Evolutionary conservation across 1,140 invertebrate species (phyloP).

Genomic region (Holotrichia oblita): DNA sequence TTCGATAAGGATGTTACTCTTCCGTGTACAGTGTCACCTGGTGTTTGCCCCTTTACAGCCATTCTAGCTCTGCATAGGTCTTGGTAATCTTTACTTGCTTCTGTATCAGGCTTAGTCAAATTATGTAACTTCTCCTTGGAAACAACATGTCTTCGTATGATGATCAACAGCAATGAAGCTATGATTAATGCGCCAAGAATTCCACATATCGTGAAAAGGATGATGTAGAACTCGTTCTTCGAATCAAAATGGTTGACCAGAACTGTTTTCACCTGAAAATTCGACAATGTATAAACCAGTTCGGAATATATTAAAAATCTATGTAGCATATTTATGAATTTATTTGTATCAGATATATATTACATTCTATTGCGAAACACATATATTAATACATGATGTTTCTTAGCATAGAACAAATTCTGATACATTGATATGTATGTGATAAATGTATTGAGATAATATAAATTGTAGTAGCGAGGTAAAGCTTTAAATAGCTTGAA

Average conservation of each 20-base stretch:
- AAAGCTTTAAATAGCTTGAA: neutral
- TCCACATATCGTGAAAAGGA: constrained; percentile 73
- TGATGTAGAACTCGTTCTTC: constrained; percentile 59
- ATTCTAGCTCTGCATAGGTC: constrained; percentile 95
- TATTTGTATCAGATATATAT: constrained; percentile 2
- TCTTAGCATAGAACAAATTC: neutral
- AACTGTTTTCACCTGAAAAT: constrained; percentile 65
- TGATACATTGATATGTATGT: neutral
- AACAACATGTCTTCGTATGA: constrained; percentile 78
- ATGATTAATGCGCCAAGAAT: constrained; percentile 76
- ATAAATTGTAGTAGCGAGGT: neutral
- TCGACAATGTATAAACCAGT: constrained; percentile 41
- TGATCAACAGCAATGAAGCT: constrained; percentile 72
- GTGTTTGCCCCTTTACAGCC: constrained; percentile 78
- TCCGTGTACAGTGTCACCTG: constrained; percentile 68
- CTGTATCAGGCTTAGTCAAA: constrained; percentile 79
- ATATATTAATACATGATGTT: constrained; percentile 14
- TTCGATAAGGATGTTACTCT: constrained; percentile 82
- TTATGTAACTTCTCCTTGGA: constrained; percentile 75
- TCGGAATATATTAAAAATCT: neutral
- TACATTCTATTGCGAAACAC: constrained; percentile 2
- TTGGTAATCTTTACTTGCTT: constrained; percentile 95
- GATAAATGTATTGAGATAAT: neutral
- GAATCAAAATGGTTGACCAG: constrained; percentile 56
- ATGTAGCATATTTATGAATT: neutral